Evolutionary conservation across 2,113 vertebrate genomes (phyloP), one percentile per base, ranked within the genome.

Genomic region (Lagopus leucura): DNA sequence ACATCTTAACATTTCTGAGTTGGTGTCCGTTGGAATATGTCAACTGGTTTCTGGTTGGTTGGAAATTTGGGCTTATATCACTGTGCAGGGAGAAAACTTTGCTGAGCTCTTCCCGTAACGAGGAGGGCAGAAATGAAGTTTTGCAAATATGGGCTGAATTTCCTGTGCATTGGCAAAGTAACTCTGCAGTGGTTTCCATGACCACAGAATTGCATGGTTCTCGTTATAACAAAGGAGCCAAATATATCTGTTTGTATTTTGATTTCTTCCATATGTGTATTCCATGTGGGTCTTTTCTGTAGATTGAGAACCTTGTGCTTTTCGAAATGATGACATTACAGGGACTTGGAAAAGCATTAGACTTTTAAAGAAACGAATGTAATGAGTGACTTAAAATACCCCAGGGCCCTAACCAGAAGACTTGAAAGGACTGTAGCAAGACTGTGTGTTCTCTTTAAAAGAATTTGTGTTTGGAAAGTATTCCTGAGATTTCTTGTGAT

Each of bases 221-320:
- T 92, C 58, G 36, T 84, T 82, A 70, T 22, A 94, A 64, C 72
- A 87, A 69, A 92, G 45, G 48, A 88, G 85, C 40, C 40, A 88
- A 89, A 82, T 79, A 10, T 48, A 57, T 81, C 55, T 91, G 57
- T 92, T 79, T 87, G 43, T 84, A 14, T 89, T 92, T 87, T 89
- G 75, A 82, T 88, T 92, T 81, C 79, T 87, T 84, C 74, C 78
- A 57, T 72, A 32, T 2, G 0, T 42, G 15, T 4, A 2, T 91
- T 91, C 76, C 92, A 82, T 61, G 50, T 52, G 78, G 67, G 36
- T 79, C 72, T 94, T 75, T 72, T 52, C 55, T 58, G 54, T 58
- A 69, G 82, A 52, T 2, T 75, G 65, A 72, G 63, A 75, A 79
- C 63, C 54, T 87, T 71, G 42, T 93, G 77, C 21, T 83, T 92